Percentiles rank a stretch among this genome's conserved stretches.
These are phyloP conservation scores for Heliothis virescens DNA, from an alignment of 1,140 invertebrate genomes.

Conservation along the genomic window DNA sequence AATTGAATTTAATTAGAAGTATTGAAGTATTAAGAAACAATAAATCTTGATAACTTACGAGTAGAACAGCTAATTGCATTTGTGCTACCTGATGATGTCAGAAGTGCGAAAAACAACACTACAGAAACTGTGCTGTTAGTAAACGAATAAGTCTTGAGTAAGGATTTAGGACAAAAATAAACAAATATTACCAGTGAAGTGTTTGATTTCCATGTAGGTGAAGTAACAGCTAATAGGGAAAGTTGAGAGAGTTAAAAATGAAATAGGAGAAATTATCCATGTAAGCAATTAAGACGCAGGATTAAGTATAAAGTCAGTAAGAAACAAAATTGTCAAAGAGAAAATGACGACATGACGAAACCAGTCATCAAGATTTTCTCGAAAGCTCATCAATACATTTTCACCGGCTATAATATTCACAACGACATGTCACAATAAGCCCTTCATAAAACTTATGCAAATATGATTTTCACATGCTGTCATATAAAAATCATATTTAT, in stretches of 20 bases:
- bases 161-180: neutral
- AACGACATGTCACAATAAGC: conserved; percentile 12
- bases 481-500: conserved; percentile 42
- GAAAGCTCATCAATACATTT: neutral
- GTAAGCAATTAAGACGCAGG: neutral
- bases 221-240: neutral
- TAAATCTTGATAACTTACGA: conserved; percentile 22
- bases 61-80: conserved; percentile 27
- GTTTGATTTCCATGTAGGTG: neutral
- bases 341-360: neutral
- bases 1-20: conserved; percentile 7
- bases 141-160: conserved; percentile 15
- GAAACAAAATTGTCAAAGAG: neutral
- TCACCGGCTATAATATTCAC: conserved; percentile 29
- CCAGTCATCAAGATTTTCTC: neutral
- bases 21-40: conserved; percentile 28
- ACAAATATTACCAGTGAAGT: neutral
- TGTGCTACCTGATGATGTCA: conserved; percentile 6
- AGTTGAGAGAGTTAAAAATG: neutral
- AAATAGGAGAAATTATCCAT: neutral
- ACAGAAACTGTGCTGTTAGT: neutral
- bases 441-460: conserved; percentile 26
- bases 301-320: neutral
- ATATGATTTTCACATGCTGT: conserved; percentile 25
- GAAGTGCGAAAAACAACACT: conserved; percentile 29